Base-by-base conservation (phyloP, 2,113 vertebrate species). In the Peromyscus polionotus region DNA sequence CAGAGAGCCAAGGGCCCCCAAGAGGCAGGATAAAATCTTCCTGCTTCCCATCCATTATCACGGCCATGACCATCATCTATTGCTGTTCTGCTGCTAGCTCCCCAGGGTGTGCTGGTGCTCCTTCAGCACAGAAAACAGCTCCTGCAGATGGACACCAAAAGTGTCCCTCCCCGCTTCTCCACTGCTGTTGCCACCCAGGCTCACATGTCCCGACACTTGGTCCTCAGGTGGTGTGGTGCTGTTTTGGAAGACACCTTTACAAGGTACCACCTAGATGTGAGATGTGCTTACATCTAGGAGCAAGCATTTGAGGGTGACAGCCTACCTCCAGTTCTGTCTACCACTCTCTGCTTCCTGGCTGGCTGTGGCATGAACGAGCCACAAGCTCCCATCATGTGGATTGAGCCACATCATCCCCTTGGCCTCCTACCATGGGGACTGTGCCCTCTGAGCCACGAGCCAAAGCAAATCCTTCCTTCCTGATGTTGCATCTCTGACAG, bases 121-220 rank as follows among this genome's bases (percentile, higher is more conserved):
- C 13, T 33, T 42, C 31, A 79, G 67, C 5, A 10, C 65, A 22
- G 7, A 57, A 39, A 75, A 65, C 8, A 76, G 16, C 9, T 13
- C 4, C 57, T 42, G 13, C 7, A 54, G 36, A 28, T 26, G 1
- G 0, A n/a, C 1, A 19, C 48, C 22, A 6, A 1, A 0, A 68
- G 42, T 61, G 42, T 2, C 33, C 81, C 9, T 17, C 36, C 16
- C 31, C 13, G 24, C 42, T 12, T 68, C 87, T 45, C 67, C 4
- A 20, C 8, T 19, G 36, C 45, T 36, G 0, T 19, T 88, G 68
- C 31, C 1, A 9, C 68, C 51, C 17, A 5, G 67, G 5, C 51
- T 54, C 48, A 4, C 31, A n/a, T 20, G 24, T 39, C 11, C 4
- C 0, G 59, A 59, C 70, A 13, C 70, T 42, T 61, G 51, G 51